These are phyloP conservation scores for Conistra vaccinii DNA, from an alignment of 2,888 invertebrate species.

Conservation along the genomic window DNA sequence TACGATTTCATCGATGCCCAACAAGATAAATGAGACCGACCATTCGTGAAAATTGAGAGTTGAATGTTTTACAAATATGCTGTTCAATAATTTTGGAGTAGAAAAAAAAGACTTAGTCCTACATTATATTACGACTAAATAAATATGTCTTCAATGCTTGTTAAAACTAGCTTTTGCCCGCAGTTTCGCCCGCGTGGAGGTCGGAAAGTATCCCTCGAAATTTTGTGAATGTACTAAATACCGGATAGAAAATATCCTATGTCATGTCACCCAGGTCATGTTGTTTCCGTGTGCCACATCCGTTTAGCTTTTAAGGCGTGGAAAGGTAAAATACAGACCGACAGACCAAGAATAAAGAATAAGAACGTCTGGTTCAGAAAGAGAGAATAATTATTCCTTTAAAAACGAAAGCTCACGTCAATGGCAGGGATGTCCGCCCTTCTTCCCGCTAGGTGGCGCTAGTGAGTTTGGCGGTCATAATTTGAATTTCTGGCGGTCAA, in stretches of 20 bases:
- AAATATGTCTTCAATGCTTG: background rate
- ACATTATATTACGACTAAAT: background rate
- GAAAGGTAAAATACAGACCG: too few species aligned
- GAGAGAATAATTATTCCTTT: too few species aligned
- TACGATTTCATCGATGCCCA: slow-evolving; percentile 1
- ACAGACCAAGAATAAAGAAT: too few species aligned
- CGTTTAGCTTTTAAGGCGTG: background rate
- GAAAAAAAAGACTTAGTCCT: background rate
- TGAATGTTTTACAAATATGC: background rate
- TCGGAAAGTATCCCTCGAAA: background rate
- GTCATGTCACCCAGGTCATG: background rate
- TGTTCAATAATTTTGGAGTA: too few species aligned
- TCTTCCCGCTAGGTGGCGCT: too few species aligned
- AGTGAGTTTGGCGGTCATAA: too few species aligned
- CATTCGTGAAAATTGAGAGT: background rate
- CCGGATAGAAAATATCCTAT: background rate
- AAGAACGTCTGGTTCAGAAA: background rate
- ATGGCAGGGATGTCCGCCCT: too few species aligned
- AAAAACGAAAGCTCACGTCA: too few species aligned
- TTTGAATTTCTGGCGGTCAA: too few species aligned
- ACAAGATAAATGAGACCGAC: background rate
- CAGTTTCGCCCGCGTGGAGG: background rate
- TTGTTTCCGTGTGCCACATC: background rate
- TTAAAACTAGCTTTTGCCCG: background rate
- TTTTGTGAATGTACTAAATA: background rate